These are phyloP conservation scores for Panulirus ornatus DNA, from an alignment of 1,140 invertebrate species.

Conservation along the genomic window DNA sequence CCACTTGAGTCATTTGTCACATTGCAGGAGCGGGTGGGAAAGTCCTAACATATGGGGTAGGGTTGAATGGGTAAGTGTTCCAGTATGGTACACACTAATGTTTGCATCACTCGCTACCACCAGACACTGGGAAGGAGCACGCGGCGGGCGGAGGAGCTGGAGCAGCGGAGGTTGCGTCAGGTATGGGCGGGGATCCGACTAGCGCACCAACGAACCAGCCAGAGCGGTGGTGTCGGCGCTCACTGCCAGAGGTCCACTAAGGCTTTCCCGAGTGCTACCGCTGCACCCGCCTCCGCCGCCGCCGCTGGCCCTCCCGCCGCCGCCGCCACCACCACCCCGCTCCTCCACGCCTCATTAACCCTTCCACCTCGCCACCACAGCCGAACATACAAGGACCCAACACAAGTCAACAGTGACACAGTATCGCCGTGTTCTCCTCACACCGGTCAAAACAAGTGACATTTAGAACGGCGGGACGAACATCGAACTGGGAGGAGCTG, in stretches of 20 bases:
- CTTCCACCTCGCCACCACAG: background rate
- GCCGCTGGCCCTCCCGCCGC: background rate
- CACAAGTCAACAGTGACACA: no score
- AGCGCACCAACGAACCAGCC: background rate
- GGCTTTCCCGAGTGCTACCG: background rate
- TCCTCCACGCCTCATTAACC: background rate
- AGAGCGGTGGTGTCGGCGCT: background rate
- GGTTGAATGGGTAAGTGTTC: no score
- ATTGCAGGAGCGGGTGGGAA: no score
- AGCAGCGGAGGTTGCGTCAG: background rate
- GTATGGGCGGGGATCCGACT: background rate
- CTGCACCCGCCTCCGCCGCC: background rate
- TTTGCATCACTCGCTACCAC: background rate
- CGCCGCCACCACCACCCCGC: background rate
- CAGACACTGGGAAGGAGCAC: no score
- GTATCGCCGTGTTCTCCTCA: no score
- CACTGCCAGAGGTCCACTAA: constrained; percentile 10
- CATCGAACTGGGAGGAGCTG: no score
- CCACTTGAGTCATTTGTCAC: no score
- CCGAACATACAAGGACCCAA: background rate
- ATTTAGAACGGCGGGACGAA: no score
- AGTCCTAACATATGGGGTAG: no score
- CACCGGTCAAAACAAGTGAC: no score
- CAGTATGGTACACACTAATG: background rate
- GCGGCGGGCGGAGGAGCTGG: no score